A percentile compares a stretch with the other conserved stretches of the same genome.
These are phyloP conservation scores for Theocolax elegans DNA, from an alignment of 1,140 invertebrate genomes.

Conservation along the genomic window DNA sequence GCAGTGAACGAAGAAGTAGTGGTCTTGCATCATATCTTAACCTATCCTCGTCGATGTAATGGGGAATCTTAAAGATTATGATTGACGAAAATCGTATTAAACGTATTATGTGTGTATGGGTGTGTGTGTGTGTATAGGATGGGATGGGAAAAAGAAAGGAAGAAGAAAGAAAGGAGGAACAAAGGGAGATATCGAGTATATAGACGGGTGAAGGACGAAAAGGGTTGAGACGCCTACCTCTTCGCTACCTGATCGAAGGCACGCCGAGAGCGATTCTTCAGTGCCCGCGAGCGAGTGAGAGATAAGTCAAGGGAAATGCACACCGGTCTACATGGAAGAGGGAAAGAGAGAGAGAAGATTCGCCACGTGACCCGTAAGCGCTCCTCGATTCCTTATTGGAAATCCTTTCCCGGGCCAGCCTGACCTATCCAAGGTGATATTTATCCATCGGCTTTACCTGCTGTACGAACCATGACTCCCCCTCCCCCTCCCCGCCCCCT, in stretches of 20 bases:
- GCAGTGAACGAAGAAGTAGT: no score
- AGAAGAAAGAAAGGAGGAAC: neutral
- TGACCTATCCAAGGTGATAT: constrained; percentile 62
- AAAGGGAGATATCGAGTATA: neutral
- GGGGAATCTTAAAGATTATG: no score
- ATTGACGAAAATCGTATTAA: no score
- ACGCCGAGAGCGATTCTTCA: constrained; percentile 37
- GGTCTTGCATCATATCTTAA: no score
- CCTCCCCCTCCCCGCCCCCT: no score
- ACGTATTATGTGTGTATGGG: no score
- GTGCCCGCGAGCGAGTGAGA: constrained; percentile 31
- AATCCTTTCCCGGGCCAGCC: constrained; percentile 53
- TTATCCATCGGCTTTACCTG: constrained; percentile 62
- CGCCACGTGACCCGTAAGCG: constrained; percentile 53
- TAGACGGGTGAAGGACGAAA: constrained; percentile 36
- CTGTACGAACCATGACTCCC: constrained; percentile 48
- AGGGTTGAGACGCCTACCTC: constrained; percentile 7
- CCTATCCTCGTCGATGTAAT: no score
- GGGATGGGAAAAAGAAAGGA: neutral
- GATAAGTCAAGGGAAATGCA: constrained; percentile 37
- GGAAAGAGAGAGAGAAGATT: constrained; percentile 32
- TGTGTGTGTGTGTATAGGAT: no score
- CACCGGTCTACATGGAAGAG: neutral
- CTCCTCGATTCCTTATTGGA: constrained; percentile 53
- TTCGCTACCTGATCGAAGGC: constrained; percentile 18